Evolutionary conservation across 1,140 invertebrate species (phyloP), one percentile per base, ranked within the genome.

Genomic region (Drosophila subobscura): DNA sequence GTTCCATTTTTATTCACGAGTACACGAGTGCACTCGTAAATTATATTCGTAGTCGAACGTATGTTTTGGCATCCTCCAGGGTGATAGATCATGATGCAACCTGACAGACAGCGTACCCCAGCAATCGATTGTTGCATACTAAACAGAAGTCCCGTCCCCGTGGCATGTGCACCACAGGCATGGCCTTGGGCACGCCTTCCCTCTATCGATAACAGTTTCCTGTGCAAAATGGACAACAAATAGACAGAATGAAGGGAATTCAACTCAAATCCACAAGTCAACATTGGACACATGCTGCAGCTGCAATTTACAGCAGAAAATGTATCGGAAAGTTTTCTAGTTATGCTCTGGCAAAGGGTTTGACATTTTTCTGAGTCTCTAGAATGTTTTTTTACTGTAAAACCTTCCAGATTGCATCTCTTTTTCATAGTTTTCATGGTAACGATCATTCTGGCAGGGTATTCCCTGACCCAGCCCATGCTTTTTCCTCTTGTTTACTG

Each of bases 111-210:
- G 63, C 68, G 10, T 12, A 12, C 3, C 3, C 33, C 33, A 12
- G 4, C 33, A 8, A 65, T 51, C 52, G 33, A 63, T 57, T 65
- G 76, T 56, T 65, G 77, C 81, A 84, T 85, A 80, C 58, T 73
- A 85, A 85, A 49, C 50, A 85, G 56, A 10, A 50, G 23, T 7
- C 20, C 14, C 22, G 7, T 25, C 22, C 16, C 42, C 51, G 58
- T 40, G 49, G 47, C 58, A 51, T 67, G 57, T 42, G 4, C n/a
- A 42, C 33, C n/a, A 42, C 33, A 37, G 41, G 66, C 37, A 45
- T 74, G 59, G 47, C 71, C 70, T 74, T 64, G 71, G 71, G 47
- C 23, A 12, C 58, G 45, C 20, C 52, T 41, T 53, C 20, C 52
- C 33, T 53, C 57, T 74, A 74, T 74, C 72, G 41, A 66, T 74